Conservation (phyloP, 1,140 invertebrate genomes). For the Vanessa atalanta region DNA sequence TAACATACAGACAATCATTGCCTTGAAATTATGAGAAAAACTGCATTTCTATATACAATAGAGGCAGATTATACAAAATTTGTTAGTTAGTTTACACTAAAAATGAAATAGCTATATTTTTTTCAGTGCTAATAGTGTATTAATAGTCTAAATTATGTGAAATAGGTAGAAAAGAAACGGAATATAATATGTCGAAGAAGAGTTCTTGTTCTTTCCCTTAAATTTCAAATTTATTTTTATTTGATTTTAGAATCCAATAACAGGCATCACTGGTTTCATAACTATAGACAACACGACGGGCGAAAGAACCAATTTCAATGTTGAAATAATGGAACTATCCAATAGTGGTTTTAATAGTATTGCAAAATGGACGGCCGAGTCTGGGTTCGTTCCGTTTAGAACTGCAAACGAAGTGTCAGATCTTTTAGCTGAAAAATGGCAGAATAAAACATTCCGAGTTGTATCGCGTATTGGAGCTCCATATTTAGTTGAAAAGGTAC, state of each 20-base stretch:
- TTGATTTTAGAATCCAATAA: conserved; percentile 75
- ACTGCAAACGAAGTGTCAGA: conserved; percentile 71
- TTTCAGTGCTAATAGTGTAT: too few relatives aligned
- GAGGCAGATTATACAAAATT: too few relatives aligned
- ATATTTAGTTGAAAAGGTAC: conserved; percentile 84
- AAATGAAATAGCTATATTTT: too few relatives aligned
- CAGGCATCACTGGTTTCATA: conserved; percentile 81
- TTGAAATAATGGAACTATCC: conserved; percentile 82
- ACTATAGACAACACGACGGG: conserved; percentile 79
- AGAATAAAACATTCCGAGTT: conserved; percentile 82
- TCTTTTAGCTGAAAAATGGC: conserved; percentile 79
- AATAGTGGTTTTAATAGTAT: conserved; percentile 82
- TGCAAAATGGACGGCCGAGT: conserved; percentile 83
- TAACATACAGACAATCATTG: too few relatives aligned
- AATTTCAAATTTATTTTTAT: conserved; percentile 19
- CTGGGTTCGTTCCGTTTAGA: conserved; percentile 75
- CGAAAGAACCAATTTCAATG: conserved; percentile 75
- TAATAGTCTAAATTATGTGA: too few relatives aligned
- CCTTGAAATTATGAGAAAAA: too few relatives aligned
- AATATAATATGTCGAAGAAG: too few relatives aligned
- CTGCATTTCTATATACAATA: too few relatives aligned
- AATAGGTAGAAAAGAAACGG: too few relatives aligned
- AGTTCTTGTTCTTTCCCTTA: not conserved
- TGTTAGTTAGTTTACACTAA: too few relatives aligned
- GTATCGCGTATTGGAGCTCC: conserved; percentile 87